Conservation (phyloP, 2,888 invertebrate species). For the Dysmachus trigonus region DNA sequence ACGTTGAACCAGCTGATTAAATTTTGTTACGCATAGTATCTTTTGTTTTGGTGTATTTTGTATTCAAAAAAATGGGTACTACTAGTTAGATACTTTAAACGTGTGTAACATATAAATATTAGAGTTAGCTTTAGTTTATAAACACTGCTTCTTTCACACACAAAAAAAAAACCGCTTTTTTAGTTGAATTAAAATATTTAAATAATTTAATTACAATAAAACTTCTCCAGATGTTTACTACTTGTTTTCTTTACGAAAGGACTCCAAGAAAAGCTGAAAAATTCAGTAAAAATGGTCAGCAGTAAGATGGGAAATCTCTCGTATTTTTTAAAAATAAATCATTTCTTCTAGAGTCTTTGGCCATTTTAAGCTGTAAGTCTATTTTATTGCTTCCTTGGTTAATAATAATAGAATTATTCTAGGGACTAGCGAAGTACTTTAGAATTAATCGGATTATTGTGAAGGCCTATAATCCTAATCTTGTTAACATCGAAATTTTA, state of each 20-base stretch:
- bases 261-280: background rate
- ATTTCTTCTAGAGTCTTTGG: background rate
- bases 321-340: background rate
- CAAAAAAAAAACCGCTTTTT: background rate
- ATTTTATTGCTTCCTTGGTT: background rate
- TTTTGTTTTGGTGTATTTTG: too few species aligned
- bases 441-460: background rate
- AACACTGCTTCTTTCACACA: background rate
- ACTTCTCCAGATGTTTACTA: too few species aligned
- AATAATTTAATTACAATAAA: background rate
- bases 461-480: background rate
- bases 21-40: too few species aligned
- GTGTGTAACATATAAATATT: too few species aligned
- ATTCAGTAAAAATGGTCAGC: background rate
- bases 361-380: background rate
- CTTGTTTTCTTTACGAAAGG: too few species aligned
- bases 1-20: too few species aligned
- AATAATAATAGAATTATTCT: background rate
- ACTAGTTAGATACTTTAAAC: too few species aligned
- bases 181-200: background rate
- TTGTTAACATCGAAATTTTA: background rate
- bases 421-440: background rate
- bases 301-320: background rate
- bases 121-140: too few species aligned
- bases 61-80: too few species aligned